Evolutionary conservation across 2,888 invertebrate species (phyloP).

Genomic region (Heteromurus nitidus): DNA sequence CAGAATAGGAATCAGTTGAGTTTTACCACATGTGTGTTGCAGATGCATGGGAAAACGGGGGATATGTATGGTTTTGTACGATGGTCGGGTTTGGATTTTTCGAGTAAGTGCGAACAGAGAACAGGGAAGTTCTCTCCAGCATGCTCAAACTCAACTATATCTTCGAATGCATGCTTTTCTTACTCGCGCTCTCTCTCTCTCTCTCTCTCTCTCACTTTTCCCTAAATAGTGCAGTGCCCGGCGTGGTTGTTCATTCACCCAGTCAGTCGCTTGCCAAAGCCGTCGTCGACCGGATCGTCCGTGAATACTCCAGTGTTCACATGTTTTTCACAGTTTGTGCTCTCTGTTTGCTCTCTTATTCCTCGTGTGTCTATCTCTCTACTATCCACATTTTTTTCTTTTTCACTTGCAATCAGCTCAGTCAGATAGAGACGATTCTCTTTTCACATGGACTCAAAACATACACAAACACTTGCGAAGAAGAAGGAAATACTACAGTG

Average conservation of each 20-base stretch:
- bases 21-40: conserved; percentile 11
- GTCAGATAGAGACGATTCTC: no score
- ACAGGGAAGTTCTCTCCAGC: not conserved
- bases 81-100: no score
- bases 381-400: no score
- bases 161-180: not conserved
- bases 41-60: not conserved
- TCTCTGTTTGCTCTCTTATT: no score
- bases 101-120: not conserved
- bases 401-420: no score
- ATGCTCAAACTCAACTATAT: not conserved
- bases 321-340: not conserved
- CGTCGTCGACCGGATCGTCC: conserved; percentile 40
- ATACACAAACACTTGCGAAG: no score
- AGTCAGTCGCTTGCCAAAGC: conserved; percentile 53
- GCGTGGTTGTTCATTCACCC: conserved; percentile 44
- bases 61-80: no score
- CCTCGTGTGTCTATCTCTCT: no score
- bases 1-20: conserved; percentile 12
- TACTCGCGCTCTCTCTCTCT: no score
- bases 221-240: conserved; percentile 14
- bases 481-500: no score
- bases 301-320: conserved; percentile 9
- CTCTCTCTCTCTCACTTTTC: not conserved
- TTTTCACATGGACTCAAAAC: no score